A percentile compares a stretch with the other conserved stretches of the same genome.
phyloP scores from a whole-genome alignment of 1,140 invertebrate genomes.

The Heliothis subflexa region DNA sequence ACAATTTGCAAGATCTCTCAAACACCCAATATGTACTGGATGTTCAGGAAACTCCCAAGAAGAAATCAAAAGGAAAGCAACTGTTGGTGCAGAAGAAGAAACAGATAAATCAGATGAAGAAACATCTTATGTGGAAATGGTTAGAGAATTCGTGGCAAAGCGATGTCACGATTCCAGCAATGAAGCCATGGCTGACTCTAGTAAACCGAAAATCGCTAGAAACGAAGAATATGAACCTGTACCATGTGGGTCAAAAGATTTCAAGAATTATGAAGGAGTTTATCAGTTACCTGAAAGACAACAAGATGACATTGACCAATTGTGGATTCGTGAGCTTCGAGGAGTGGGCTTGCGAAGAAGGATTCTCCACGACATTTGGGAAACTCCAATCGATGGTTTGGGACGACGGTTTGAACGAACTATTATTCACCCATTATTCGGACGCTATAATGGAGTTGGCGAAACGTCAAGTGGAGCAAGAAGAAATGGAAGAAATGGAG shows the following conservation, averaged over 20 bases:
- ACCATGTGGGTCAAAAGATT: neutral
- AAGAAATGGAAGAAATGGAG: neutral
- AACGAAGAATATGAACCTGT: neutral
- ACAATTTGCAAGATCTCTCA: too few species aligned
- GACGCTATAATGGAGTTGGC: constrained; percentile 1
- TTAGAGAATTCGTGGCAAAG: neutral
- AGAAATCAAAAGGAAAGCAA: neutral
- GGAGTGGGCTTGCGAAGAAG: constrained; percentile 4
- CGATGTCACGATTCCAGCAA: neutral
- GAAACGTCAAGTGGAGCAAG: neutral
- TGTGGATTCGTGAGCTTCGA: constrained; percentile 7
- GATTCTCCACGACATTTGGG: constrained; percentile 17
- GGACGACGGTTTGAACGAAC: constrained; percentile 8
- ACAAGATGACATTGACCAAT: neutral
- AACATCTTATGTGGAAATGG: neutral
- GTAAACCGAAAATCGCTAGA: neutral
- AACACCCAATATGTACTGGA: too few species aligned
- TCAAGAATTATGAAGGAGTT: neutral
- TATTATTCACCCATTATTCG: constrained; percentile 33
- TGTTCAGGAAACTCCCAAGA: too few species aligned
- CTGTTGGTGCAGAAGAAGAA: neutral
- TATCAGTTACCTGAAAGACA: neutral
- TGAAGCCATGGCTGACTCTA: neutral
- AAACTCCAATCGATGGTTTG: constrained; percentile 32
- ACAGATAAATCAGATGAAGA: neutral